Evolutionary conservation across 2,888 invertebrate species (phyloP), one percentile per base, ranked within the genome.

Genomic region (Ichneumon xanthorius): DNA sequence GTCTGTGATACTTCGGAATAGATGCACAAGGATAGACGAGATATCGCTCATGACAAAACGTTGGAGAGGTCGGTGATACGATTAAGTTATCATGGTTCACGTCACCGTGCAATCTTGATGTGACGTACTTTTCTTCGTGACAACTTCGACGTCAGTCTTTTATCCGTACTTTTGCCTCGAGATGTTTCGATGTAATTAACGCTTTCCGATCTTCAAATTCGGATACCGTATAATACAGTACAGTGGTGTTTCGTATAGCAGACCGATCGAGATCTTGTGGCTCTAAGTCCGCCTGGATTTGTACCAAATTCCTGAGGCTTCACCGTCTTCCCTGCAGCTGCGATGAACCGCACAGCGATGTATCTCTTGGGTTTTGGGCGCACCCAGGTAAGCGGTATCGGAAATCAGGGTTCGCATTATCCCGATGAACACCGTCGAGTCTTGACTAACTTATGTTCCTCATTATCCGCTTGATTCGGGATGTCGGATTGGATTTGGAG

Each of bases 1-100:
- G 53, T 45, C 65, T 48, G 45, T 45, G 33, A 48, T 6, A 63
- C 61, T 58, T 33, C 50, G 53, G 9, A 16, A 80, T 71, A 67
- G 40, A 72, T 63, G 30, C 63, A 58, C 37, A 40, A 37, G 61
- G 50, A 72, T 22, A 22, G 48, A 55, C 37, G 26, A 48, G n/a
- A 55, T 50, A 33, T 71, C 26, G 19, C 1, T 40, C 55, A 45
- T n/a, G 55, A 55, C 4, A 22, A 70, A 19, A 50, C n/a, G 14
- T 45, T 19, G 40, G 33, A 30, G 33, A 50, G 33, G 11, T 65
- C 30, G 75, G 63, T 65, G 40, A 50, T 65, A 4, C 53, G 26
- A 53, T 80, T 65, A 37, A 72, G 63, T 65, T 45, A 26, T 45
- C 33, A 22, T 37, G 7, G 5, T 40, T 53, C 37, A 33, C 14